These are phyloP conservation scores for Caretta caretta DNA, from an alignment of 2,113 vertebrate genomes.

Conservation along the genomic window DNA sequence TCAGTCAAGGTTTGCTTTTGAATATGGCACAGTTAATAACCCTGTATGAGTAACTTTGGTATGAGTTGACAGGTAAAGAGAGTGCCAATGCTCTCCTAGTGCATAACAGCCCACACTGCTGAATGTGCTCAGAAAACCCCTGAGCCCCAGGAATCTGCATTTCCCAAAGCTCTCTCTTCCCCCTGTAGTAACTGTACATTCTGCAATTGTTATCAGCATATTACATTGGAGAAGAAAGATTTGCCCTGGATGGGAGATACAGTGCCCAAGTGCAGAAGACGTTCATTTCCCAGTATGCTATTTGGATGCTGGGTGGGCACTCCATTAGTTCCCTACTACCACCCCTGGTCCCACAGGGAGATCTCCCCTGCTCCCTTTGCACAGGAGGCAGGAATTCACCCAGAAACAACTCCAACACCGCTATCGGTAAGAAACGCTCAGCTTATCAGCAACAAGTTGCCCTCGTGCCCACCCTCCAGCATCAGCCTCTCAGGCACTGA, in stretches of 20 bases:
- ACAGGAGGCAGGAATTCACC: neutral
- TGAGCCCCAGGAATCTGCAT: neutral
- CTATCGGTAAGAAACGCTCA: neutral
- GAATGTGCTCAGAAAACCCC: neutral
- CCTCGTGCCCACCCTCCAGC: neutral
- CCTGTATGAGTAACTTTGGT: neutral
- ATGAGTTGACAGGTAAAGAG: neutral
- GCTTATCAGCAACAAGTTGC: accelerated
- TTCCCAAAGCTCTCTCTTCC: neutral
- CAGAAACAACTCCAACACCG: neutral
- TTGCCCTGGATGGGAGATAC: neutral
- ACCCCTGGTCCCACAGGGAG: neutral
- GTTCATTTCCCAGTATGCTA: neutral
- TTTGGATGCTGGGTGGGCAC: neutral
- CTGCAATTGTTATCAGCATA: neutral
- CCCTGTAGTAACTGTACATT: neutral
- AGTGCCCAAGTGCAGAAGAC: neutral
- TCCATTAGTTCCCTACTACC: neutral
- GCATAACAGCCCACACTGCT: neutral
- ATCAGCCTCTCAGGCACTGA: neutral
- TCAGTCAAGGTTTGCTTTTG: slow-evolving; percentile 26
- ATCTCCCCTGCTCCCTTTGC: neutral
- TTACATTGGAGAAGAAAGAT: neutral
- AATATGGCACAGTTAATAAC: neutral
- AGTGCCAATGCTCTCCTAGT: neutral